phyloP scores from a whole-genome alignment of 2,888 invertebrate species.

The Hyalella azteca region DNA sequence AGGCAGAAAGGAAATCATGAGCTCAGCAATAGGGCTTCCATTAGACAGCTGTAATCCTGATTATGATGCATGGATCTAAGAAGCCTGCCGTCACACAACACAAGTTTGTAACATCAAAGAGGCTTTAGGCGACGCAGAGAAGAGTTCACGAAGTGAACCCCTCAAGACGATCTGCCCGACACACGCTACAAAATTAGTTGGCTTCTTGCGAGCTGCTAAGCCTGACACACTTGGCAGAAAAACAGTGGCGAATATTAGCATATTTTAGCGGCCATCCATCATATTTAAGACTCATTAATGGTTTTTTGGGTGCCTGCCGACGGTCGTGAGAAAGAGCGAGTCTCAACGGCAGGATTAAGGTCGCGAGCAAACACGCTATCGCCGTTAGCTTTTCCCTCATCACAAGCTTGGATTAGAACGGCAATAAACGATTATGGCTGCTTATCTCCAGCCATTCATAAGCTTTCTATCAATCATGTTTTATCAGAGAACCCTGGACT shows the following conservation, averaged over 20 bases:
- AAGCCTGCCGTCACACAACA: background rate
- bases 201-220: background rate
- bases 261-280: conserved; percentile 32
- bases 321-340: background rate
- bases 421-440: background rate
- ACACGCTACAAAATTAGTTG: background rate
- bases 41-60: too few relatives aligned
- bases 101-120: background rate
- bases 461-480: background rate
- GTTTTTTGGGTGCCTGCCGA: background rate
- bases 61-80: background rate
- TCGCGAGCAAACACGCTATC: background rate
- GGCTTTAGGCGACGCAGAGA: background rate
- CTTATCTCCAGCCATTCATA: background rate
- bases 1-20: too few relatives aligned
- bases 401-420: background rate
- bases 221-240: conserved; percentile 15
- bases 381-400: background rate
- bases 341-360: background rate
- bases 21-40: too few relatives aligned
- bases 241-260: conserved; percentile 34
- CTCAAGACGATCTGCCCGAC: background rate
- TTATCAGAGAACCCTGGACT: background rate
- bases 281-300: conserved; percentile 27
- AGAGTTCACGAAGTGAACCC: background rate